These are phyloP conservation scores for Caenorhabditis angaria DNA, from an alignment of 2,888 invertebrate species.

Conservation along the genomic window DNA sequence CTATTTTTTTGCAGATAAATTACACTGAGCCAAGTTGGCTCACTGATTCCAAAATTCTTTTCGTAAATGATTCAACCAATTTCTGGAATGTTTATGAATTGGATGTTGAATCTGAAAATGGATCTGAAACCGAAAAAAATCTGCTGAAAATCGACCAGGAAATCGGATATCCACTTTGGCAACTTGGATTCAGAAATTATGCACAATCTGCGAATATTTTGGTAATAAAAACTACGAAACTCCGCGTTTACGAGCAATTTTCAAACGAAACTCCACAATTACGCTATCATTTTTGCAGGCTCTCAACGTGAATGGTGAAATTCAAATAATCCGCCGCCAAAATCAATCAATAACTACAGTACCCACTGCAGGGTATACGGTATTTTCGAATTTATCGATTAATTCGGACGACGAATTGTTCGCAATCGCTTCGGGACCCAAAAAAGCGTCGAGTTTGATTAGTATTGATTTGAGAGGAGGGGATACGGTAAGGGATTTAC, in stretches of 20 bases:
- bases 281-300: neutral
- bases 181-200: slow-evolving; percentile 50
- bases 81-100: slow-evolving; percentile 74
- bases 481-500: neutral
- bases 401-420: slow-evolving; percentile 63
- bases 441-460: slow-evolving; percentile 68
- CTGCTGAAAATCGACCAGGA: slow-evolving; percentile 45
- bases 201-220: slow-evolving; percentile 25
- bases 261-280: neutral
- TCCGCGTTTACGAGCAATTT: no score
- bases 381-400: slow-evolving; percentile 40
- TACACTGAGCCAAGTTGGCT: slow-evolving; percentile 73
- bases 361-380: slow-evolving; percentile 47
- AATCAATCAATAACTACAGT: slow-evolving; percentile 9
- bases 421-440: slow-evolving; percentile 71
- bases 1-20: slow-evolving; percentile 63
- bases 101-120: slow-evolving; percentile 32
- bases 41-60: slow-evolving; percentile 68
- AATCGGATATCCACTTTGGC: slow-evolving; percentile 58
- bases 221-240: slow-evolving; percentile 6
- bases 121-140: slow-evolving; percentile 32
- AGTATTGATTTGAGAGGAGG: slow-evolving; percentile 59
- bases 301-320: slow-evolving; percentile 30
- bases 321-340: slow-evolving; percentile 7
- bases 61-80: slow-evolving; percentile 72